phyloP scores from a whole-genome alignment of 2,797 vertebrate species.

The Onychomys arenicola region DNA sequence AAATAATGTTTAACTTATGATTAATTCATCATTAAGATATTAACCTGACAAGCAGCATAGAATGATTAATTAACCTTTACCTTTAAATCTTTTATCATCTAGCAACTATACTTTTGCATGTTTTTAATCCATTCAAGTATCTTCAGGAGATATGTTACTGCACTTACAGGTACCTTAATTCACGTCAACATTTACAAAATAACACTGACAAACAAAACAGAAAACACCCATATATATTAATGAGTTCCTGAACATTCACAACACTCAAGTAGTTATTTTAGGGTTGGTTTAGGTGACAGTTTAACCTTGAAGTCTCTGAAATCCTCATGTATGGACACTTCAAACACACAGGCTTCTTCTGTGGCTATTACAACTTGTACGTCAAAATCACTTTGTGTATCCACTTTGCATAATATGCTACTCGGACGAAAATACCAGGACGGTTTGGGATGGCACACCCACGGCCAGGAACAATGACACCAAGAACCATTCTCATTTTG shows the following conservation, averaged over 20 bases:
- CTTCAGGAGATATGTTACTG: constrained; percentile 94
- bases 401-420: constrained; percentile 97
- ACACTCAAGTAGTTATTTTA: constrained; percentile 86
- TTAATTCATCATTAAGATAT: constrained; percentile 80
- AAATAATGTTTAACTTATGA: constrained; percentile 68
- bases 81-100: constrained; percentile 80
- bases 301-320: constrained; percentile 81
- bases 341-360: constrained; percentile 59
- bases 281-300: constrained; percentile 80
- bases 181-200: constrained; percentile 86
- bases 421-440: constrained; percentile 96
- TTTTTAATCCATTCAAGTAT: constrained; percentile 94
- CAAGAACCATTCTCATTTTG: constrained; percentile 94
- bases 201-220: constrained; percentile 86
- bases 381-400: constrained; percentile 96
- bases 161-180: constrained; percentile 87
- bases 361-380: constrained; percentile 83
- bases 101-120: constrained; percentile 82
- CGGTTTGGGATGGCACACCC: constrained; percentile 96
- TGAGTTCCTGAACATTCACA: constrained; percentile 85
- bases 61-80: constrained; percentile 81
- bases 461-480: constrained; percentile 96
- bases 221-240: constrained; percentile 87
- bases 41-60: constrained; percentile 85
- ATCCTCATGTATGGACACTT: constrained; percentile 70